Evolutionary conservation across 1,140 invertebrate species (phyloP).

Genomic region (Stegodyphus mimosarum): DNA sequence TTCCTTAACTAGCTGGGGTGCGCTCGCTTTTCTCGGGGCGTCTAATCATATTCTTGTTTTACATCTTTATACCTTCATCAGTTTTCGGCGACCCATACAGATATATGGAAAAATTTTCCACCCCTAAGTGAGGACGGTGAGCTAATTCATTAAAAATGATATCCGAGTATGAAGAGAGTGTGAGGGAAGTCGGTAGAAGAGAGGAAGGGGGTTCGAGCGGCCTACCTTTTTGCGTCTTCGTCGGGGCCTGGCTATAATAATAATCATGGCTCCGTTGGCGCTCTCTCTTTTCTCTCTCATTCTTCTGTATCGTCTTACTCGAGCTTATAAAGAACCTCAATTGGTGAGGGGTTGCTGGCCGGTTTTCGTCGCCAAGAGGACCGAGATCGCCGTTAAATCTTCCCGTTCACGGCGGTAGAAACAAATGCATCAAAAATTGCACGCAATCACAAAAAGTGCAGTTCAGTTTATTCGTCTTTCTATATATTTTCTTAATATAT

Average conservation of each 20-base stretch:
- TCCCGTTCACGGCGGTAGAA: too few species aligned
- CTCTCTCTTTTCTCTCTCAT: constrained; percentile 11
- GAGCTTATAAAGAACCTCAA: constrained; percentile 58
- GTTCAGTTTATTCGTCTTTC: too few species aligned
- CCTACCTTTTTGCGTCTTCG: constrained; percentile 29
- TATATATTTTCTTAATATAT: too few species aligned
- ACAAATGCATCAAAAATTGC: too few species aligned
- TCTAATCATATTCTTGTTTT: constrained; percentile 61
- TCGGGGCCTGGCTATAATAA: constrained; percentile 37
- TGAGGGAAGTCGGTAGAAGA: neutral
- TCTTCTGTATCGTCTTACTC: constrained; percentile 59
- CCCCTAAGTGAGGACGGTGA: constrained; percentile 44
- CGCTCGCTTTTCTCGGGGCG: neutral
- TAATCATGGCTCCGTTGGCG: constrained; percentile 47
- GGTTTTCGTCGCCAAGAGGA: too few species aligned
- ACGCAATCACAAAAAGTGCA: too few species aligned
- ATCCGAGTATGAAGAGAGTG: constrained; percentile 30
- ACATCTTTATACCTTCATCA: constrained; percentile 59
- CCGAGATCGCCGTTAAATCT: too few species aligned
- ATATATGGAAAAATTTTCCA: constrained; percentile 44
- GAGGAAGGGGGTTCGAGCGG: neutral
- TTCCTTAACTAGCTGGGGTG: constrained; percentile 48
- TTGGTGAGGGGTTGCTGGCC: constrained; percentile 36
- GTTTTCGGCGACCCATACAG: constrained; percentile 18
- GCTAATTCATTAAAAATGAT: constrained; percentile 61